phyloP scores from a whole-genome alignment of 2,113 vertebrate genomes.

The Dascyllus trimaculatus region DNA sequence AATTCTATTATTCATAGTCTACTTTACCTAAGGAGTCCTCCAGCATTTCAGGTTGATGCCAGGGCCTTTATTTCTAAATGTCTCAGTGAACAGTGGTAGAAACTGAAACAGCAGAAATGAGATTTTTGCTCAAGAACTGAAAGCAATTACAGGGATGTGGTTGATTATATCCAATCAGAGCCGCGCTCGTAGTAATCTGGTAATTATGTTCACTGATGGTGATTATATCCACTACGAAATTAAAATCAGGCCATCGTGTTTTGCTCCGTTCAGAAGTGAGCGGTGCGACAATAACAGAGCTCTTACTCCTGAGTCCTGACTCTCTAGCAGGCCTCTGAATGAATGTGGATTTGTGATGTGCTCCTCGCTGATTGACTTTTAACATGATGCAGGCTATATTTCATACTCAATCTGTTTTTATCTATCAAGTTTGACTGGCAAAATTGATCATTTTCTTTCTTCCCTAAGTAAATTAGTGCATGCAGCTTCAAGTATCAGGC shows the following conservation, averaged over 20 bases:
- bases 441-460: background rate
- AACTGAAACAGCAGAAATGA: conserved; percentile 18
- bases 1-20: conserved; percentile 55
- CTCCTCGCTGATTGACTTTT: background rate
- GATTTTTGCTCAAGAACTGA: conserved; percentile 23
- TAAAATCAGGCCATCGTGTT: conserved; percentile 26
- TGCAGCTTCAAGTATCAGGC: conserved; percentile 15
- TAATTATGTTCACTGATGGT: conserved; percentile 53
- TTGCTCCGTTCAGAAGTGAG: conserved; percentile 3
- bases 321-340: background rate
- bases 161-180: conserved; percentile 63
- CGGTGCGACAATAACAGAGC: conserved; percentile 7
- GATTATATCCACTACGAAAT: conserved; percentile 37
- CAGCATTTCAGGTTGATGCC: conserved; percentile 22
- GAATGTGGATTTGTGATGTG: background rate
- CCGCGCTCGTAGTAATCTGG: conserved; percentile 14
- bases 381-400: background rate
- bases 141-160: conserved; percentile 20
- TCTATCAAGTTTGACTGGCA: background rate
- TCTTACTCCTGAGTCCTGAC: background rate
- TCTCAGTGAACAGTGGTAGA: background rate
- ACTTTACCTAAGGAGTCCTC: conserved; percentile 11
- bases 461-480: background rate
- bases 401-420: background rate
- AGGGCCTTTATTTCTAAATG: conserved; percentile 9